phyloP scores from a whole-genome alignment of 23 tunicate species.

The Trididemnum clinides region DNA sequence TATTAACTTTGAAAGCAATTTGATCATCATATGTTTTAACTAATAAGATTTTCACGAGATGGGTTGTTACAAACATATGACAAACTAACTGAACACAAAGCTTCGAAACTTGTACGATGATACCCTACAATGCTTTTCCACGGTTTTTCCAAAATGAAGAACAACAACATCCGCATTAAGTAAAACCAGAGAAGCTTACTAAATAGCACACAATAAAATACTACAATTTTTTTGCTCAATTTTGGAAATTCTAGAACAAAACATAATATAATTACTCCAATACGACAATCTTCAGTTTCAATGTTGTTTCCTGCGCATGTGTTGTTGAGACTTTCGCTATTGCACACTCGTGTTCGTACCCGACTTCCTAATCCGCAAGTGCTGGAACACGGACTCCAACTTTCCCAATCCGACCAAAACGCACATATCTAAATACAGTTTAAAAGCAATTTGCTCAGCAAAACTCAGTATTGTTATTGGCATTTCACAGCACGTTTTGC shows the following conservation, averaged over 20 bases:
- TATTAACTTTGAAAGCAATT: no score
- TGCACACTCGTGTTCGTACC: slow-evolving; percentile 27
- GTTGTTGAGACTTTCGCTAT: slow-evolving; percentile 35
- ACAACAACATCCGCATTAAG: background rate
- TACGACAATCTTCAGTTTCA: slow-evolving; percentile 58
- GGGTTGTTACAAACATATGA: no score
- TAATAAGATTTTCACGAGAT: no score
- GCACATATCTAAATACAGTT: slow-evolving; percentile 75
- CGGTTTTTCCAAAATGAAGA: no score
- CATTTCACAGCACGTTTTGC: no score
- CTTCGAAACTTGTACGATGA: no score
- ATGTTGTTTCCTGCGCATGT: slow-evolving; percentile 44
- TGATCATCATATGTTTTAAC: no score
- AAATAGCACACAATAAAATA: no score
- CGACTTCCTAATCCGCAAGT: slow-evolving; percentile 60
- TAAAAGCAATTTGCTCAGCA: no score
- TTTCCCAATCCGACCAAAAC: slow-evolving; percentile 47
- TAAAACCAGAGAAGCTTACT: background rate
- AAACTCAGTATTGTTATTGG: no score
- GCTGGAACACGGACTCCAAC: slow-evolving; percentile 32
- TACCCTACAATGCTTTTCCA: no score
- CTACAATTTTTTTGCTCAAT: background rate
- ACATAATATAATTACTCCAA: slow-evolving; percentile 45
- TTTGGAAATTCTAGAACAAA: background rate
- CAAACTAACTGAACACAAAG: no score